A percentile compares a stretch with the other conserved stretches of the same genome.
phyloP scores from a whole-genome alignment of 2,888 invertebrate genomes.

The Plagiodera versicolora region DNA sequence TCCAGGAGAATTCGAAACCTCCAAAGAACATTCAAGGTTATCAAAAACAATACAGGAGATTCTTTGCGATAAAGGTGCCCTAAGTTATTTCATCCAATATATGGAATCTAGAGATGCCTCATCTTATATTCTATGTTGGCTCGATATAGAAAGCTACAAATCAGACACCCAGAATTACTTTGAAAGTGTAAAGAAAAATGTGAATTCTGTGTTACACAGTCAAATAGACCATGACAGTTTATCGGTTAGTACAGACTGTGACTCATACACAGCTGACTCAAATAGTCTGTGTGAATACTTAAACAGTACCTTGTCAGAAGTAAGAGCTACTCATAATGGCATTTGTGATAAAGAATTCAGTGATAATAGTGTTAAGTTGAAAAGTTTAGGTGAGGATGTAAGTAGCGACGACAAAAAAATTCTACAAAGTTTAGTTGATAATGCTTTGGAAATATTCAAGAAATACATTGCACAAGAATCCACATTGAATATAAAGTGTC shows the following conservation, averaged over 20 bases:
- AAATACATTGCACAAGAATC: slow-evolving; percentile 75
- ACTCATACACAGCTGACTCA: slow-evolving; percentile 52
- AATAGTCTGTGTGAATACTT: slow-evolving; percentile 50
- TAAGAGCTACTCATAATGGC: slow-evolving; percentile 34
- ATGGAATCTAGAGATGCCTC: slow-evolving; percentile 75
- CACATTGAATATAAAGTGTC: slow-evolving; percentile 62
- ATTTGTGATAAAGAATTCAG: slow-evolving; percentile 48
- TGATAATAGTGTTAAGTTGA: slow-evolving; percentile 47
- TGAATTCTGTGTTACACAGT: slow-evolving; percentile 35
- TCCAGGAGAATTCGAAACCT: slow-evolving; percentile 44
- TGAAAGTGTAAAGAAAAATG: slow-evolving; percentile 15
- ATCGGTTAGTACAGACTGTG: slow-evolving; percentile 55
- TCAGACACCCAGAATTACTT: slow-evolving; percentile 43
- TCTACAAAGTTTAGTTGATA: slow-evolving; percentile 54
- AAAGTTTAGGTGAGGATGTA: slow-evolving; percentile 32
- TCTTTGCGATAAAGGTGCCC: slow-evolving; percentile 74
- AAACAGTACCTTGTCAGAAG: slow-evolving; percentile 37
- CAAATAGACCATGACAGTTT: slow-evolving; percentile 53
- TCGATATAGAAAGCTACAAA: slow-evolving; percentile 73
- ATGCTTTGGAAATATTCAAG: slow-evolving; percentile 74
- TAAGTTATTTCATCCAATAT: slow-evolving; percentile 83
- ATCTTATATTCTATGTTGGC: slow-evolving; percentile 71
- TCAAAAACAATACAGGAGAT: slow-evolving; percentile 76
- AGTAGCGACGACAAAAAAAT: slow-evolving; percentile 33
- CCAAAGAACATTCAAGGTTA: slow-evolving; percentile 60